A percentile compares a stretch with the other conserved stretches of the same genome.
Evolutionary conservation across 2,113 vertebrate genomes (phyloP).

Genomic region (Xerus inauris): DNA sequence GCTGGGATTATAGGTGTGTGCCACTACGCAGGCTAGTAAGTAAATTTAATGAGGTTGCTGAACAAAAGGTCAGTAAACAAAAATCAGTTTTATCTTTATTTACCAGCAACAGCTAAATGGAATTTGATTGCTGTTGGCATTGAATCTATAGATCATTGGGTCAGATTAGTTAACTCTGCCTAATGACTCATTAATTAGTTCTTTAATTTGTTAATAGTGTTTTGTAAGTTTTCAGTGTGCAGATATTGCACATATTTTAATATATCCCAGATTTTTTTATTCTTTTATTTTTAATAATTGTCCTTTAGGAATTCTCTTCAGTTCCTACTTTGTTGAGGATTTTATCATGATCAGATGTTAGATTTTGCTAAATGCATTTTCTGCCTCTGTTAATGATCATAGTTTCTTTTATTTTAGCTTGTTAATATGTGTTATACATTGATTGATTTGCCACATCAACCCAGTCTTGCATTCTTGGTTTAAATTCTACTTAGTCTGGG

Average conservation of each 20-base stretch:
- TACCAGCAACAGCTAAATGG: neutral
- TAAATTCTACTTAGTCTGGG: neutral
- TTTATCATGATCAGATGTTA: neutral
- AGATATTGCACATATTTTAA: neutral
- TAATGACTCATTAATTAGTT: neutral
- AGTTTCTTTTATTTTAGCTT: neutral
- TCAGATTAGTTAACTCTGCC: neutral
- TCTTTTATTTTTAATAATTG: neutral
- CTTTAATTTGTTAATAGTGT: neutral
- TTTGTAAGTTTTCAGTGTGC: neutral
- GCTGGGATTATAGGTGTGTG: no score
- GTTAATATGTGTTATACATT: neutral
- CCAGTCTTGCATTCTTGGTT: neutral
- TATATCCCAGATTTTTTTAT: neutral
- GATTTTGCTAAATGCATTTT: neutral
- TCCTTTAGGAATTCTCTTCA: neutral
- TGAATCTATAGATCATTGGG: neutral
- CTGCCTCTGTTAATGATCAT: neutral
- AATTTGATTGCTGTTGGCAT: neutral
- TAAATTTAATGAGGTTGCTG: neutral
- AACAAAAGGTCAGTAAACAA: neutral
- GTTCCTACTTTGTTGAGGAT: neutral
- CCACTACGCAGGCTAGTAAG: no score
- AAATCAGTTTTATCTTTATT: neutral
- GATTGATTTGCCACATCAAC: neutral